Evolutionary conservation across 2,113 vertebrate genomes (phyloP).

Genomic region (Uropsilus gracilis): DNA sequence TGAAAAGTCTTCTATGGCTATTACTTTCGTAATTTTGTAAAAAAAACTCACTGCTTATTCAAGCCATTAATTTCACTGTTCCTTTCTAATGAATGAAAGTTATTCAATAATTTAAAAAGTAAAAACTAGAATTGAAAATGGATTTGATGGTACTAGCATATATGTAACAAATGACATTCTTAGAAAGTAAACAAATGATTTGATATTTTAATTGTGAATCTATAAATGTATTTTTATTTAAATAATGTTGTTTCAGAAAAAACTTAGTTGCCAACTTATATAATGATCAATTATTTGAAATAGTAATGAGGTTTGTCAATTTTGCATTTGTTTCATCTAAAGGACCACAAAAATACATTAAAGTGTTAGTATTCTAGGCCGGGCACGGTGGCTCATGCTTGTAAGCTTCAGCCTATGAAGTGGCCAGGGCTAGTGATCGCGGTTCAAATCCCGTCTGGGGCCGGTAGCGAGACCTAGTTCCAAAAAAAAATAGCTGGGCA

Average conservation of each 20-base stretch:
- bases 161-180: conserved; percentile 1
- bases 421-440: too few species aligned
- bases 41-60: background rate
- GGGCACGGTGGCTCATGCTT: too few species aligned
- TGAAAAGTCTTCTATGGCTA: background rate
- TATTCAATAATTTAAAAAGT: background rate
- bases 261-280: background rate
- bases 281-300: background rate
- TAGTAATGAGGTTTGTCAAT: background rate
- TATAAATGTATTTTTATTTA: background rate
- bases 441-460: too few species aligned
- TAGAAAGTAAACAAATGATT: background rate
- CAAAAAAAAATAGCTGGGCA: too few species aligned
- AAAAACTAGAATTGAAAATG: background rate
- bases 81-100: conserved; percentile 35
- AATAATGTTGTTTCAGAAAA: conserved; percentile 11
- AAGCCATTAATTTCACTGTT: conserved; percentile 18
- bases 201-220: background rate
- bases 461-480: too few species aligned
- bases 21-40: background rate
- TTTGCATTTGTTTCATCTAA: background rate
- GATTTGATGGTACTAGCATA: background rate
- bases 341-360: conserved; percentile 8
- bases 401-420: too few species aligned
- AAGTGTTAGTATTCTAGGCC: background rate